phyloP scores from a whole-genome alignment of 2,797 vertebrate genomes.

The Myotis pilosus region DNA sequence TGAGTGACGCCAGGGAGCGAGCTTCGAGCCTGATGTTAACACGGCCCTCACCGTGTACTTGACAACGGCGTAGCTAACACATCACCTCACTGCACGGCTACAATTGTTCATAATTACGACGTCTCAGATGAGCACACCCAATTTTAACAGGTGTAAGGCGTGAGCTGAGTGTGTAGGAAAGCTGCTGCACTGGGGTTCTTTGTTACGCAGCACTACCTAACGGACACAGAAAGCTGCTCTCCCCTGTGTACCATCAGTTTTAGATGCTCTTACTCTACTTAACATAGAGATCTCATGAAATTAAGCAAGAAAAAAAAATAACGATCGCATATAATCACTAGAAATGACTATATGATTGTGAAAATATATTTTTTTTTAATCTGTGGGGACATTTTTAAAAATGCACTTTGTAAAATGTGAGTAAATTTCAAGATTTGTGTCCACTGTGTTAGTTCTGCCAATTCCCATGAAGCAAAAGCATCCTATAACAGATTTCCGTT shows the following conservation, averaged over 20 bases:
- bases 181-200: neutral
- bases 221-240: neutral
- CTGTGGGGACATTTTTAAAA: neutral
- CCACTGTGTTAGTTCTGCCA: neutral
- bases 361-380: neutral
- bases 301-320: constrained; percentile 4
- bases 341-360: neutral
- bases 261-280: neutral
- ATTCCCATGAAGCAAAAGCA: neutral
- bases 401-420: neutral
- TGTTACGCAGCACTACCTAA: neutral
- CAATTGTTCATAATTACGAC: neutral
- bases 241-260: neutral
- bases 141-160: neutral
- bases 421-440: neutral
- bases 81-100: neutral
- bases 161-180: neutral
- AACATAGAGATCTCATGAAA: neutral
- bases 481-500: neutral
- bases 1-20: neutral
- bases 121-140: neutral
- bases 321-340: neutral
- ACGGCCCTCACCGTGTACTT: neutral
- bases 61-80: neutral
- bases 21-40: neutral